These are phyloP conservation scores for Drosophila quinaria DNA, from an alignment of 2,888 invertebrate genomes.

Conservation along the genomic window DNA sequence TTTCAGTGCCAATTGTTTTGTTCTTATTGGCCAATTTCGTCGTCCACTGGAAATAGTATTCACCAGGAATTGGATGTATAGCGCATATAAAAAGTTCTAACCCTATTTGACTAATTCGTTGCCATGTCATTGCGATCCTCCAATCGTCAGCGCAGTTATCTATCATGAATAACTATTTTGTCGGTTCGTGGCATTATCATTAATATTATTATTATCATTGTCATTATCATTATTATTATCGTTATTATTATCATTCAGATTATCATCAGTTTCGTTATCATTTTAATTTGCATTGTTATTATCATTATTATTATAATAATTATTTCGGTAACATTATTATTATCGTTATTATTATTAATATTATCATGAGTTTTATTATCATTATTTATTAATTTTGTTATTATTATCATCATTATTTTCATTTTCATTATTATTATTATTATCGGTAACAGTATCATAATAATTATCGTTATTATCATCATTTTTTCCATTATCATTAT, in stretches of 20 bases:
- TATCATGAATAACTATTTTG: slow-evolving; percentile 98
- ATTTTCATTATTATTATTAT: no score
- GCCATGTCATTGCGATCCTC: slow-evolving; percentile 99
- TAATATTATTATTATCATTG: not conserved
- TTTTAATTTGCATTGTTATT: not conserved
- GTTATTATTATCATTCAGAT: no score
- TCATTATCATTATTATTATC: no score
- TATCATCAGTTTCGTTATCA: not conserved
- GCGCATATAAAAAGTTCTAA: slow-evolving; percentile 98
- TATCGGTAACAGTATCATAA: no score
- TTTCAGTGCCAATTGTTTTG: slow-evolving; percentile 89
- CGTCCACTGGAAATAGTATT: slow-evolving; percentile 98
- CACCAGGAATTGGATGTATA: slow-evolving; percentile 98
- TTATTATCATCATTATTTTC: no score
- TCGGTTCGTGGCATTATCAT: not conserved
- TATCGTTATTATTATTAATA: not conserved
- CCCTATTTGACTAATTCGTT: slow-evolving; percentile 96
- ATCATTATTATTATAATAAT: no score
- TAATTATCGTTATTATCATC: not conserved
- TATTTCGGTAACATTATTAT: no score
- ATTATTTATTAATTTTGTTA: no score
- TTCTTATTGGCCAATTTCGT: slow-evolving; percentile 97
- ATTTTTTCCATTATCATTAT: no score
- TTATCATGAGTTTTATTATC: not conserved
- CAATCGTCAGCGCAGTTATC: slow-evolving; percentile 99